Conservation (phyloP, 2,113 vertebrate genomes). For the Ranitomeya imitator region DNA sequence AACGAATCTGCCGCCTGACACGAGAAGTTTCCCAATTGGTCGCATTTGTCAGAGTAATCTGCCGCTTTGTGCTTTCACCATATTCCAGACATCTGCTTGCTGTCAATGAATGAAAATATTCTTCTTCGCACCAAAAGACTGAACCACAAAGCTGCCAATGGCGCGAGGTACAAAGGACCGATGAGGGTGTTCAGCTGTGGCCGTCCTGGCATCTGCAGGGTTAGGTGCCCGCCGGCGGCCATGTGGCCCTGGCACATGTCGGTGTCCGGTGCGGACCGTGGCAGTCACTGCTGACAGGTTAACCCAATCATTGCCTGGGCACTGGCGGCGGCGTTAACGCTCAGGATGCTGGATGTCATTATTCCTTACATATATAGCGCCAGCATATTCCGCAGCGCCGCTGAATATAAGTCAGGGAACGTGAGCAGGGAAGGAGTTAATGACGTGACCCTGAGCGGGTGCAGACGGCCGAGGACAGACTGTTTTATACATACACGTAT, state of each 20-base stretch:
- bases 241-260: neutral
- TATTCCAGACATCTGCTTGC: too few relatives aligned
- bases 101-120: too few relatives aligned
- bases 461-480: neutral
- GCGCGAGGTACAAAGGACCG: too few relatives aligned
- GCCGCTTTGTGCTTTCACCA: too few relatives aligned
- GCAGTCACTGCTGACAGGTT: constrained; percentile 13
- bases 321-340: neutral
- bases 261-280: constrained; percentile 1
- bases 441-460: neutral
- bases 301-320: neutral
- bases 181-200: too few relatives aligned
- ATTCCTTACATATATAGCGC: too few relatives aligned
- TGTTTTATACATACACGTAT: neutral
- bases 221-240: neutral
- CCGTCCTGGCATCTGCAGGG: neutral
- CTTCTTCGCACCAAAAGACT: too few relatives aligned
- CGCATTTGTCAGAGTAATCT: too few relatives aligned
- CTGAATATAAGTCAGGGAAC: neutral
- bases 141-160: too few relatives aligned
- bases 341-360: neutral
- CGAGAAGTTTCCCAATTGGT: too few relatives aligned
- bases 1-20: too few relatives aligned
- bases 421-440: constrained; percentile 6
- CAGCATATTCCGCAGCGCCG: too few relatives aligned